Conservation (phyloP, 2,888 invertebrate species). For the Syrphus vitripennis region DNA sequence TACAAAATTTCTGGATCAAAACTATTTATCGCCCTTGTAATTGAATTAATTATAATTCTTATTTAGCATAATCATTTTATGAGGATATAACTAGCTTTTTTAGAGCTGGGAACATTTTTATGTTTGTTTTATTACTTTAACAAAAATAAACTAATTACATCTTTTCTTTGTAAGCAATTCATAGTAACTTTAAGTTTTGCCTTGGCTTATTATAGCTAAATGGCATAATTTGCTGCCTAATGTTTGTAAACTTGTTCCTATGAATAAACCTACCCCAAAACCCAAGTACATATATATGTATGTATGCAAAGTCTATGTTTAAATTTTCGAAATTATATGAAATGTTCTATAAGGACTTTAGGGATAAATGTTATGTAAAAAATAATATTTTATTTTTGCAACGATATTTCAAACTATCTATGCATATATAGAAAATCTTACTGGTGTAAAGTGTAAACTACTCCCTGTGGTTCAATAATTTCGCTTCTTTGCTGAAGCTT, state of each 20-base stretch:
- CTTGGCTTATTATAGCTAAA: background rate
- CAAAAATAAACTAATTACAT: background rate
- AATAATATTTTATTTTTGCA: constrained; percentile 25
- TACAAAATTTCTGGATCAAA: too few species aligned
- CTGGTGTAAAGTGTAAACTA: constrained; percentile 42
- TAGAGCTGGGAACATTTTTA: too few species aligned
- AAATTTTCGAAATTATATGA: background rate
- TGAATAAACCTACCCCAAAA: background rate
- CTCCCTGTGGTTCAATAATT: constrained; percentile 44
- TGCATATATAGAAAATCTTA: constrained; percentile 14
- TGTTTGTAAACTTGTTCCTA: background rate
- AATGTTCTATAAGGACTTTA: constrained; percentile 42
- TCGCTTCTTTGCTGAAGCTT: constrained; percentile 22
- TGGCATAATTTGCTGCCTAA: background rate
- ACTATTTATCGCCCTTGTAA: too few species aligned
- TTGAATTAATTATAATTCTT: too few species aligned
- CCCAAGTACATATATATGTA: too few species aligned
- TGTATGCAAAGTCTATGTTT: too few species aligned
- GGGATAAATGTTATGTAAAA: constrained; percentile 30
- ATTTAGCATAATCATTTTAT: too few species aligned
- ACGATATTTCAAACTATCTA: constrained; percentile 33
- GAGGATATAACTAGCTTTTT: too few species aligned
- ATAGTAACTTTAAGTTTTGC: background rate
- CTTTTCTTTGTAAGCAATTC: background rate
- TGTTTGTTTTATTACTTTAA: background rate